phyloP scores from a whole-genome alignment of 35 echinoderm and acorn worm genomes.

The Heliocidaris erythrogramma region DNA sequence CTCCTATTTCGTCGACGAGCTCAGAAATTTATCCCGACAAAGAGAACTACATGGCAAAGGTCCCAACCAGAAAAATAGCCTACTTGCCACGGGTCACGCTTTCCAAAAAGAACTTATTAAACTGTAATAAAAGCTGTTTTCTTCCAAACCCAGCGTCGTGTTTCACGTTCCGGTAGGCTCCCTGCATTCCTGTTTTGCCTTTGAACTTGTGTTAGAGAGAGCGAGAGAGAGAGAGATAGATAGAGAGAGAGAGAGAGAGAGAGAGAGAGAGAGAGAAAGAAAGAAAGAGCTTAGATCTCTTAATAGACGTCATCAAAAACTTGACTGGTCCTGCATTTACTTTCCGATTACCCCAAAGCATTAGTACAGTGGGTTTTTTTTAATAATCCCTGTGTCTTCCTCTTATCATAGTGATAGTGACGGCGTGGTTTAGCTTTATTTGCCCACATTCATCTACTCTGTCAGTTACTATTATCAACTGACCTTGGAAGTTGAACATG shows the following conservation, averaged over 20 bases:
- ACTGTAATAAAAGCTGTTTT: constrained; percentile 13
- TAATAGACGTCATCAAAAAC: background rate
- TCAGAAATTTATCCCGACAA: background rate
- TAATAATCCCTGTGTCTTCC: background rate
- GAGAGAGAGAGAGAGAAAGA: background rate
- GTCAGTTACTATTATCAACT: background rate
- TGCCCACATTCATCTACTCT: background rate
- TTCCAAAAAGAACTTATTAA: background rate
- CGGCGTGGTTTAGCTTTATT: background rate
- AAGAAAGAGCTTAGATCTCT: background rate
- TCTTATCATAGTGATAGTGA: background rate
- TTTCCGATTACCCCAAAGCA: background rate
- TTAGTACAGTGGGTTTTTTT: too few species aligned
- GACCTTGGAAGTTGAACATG: background rate
- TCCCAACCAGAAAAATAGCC: background rate
- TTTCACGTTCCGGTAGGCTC: background rate
- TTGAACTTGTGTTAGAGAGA: background rate
- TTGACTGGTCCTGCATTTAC: background rate
- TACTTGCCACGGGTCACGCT: background rate
- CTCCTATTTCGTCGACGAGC: background rate
- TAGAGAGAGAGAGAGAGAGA: background rate
- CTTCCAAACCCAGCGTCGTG: background rate
- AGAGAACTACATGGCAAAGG: background rate
- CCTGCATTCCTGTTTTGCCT: background rate
- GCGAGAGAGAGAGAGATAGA: too few species aligned